These are phyloP conservation scores for Acanthoscelides obtectus DNA, from an alignment of 2,888 invertebrate species.

Conservation along the genomic window DNA sequence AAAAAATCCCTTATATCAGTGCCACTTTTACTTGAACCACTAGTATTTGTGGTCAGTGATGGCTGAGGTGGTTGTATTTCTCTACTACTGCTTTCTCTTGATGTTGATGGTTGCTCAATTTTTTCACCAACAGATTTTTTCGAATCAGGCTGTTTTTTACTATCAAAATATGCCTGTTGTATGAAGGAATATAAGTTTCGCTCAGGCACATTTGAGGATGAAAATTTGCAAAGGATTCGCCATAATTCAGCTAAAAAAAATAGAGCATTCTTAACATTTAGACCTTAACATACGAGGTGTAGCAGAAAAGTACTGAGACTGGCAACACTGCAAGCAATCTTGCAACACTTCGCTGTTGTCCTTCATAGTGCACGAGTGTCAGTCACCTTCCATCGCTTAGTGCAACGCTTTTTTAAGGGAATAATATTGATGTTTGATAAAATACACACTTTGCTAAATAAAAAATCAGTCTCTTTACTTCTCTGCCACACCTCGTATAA, in stretches of 20 bases:
- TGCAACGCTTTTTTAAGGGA: too few species aligned
- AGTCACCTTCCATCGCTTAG: too few species aligned
- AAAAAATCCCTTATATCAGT: not conserved
- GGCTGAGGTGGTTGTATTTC: not conserved
- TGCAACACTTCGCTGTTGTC: too few species aligned
- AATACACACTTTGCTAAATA: too few species aligned
- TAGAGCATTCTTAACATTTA: conserved; percentile 1
- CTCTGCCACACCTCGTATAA: too few species aligned
- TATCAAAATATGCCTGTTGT: conserved; percentile 47
- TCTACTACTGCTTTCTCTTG: conserved; percentile 7
- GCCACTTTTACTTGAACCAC: not conserved
- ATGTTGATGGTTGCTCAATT: conserved; percentile 17
- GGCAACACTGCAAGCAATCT: too few species aligned
- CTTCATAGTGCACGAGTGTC: too few species aligned
- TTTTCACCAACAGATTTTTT: conserved; percentile 25
- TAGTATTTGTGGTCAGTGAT: not conserved
- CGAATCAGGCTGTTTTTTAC: conserved; percentile 36
- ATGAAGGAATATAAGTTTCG: conserved; percentile 51
- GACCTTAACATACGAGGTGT: too few species aligned
- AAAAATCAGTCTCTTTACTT: too few species aligned
- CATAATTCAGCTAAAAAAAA: conserved; percentile 53
- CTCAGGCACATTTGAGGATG: conserved; percentile 40
- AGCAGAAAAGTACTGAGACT: too few species aligned
- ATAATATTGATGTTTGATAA: too few species aligned
- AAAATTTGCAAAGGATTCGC: conserved; percentile 52